These are phyloP conservation scores for Oligia fasciuncula DNA, from an alignment of 2,888 invertebrate genomes.

Conservation along the genomic window DNA sequence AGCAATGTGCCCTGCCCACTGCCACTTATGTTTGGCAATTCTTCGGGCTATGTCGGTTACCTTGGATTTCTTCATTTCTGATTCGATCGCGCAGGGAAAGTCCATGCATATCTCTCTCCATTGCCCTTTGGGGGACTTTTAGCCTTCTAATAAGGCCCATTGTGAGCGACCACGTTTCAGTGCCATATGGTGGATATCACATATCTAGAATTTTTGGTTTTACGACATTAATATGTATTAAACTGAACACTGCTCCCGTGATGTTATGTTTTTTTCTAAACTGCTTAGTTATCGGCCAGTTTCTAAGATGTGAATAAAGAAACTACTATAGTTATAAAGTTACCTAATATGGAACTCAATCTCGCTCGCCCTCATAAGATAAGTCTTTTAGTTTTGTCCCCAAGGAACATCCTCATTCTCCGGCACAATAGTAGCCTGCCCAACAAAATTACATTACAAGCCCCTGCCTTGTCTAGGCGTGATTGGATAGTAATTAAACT, in stretches of 20 bases:
- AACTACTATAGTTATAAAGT: background rate
- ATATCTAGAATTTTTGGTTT: too few species aligned
- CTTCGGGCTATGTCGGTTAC: too few species aligned
- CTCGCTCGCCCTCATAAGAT: conserved; percentile 6
- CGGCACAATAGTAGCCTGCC: conserved; percentile 14
- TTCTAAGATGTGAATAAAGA: conserved; percentile 2
- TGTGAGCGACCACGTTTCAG: too few species aligned
- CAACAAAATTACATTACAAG: conserved; percentile 31
- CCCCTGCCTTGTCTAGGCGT: background rate
- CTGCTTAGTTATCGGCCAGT: background rate
- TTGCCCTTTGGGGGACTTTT: too few species aligned
- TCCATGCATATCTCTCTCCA: too few species aligned
- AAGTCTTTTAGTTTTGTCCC: conserved; percentile 9
- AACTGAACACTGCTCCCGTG: background rate
- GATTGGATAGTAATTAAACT: conserved; percentile 29
- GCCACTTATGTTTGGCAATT: too few species aligned
- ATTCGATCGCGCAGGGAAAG: too few species aligned
- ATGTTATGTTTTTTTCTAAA: background rate
- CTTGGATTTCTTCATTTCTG: too few species aligned
- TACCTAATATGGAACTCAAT: background rate
- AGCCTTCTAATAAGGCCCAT: too few species aligned
- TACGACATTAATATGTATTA: too few species aligned
- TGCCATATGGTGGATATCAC: too few species aligned
- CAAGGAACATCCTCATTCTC: conserved; percentile 8
- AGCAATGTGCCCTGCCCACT: too few species aligned